Evolutionary conservation across 37 sponge, comb jelly and placozoan genomes (phyloP).

Genomic region (Axinella damicornis): DNA sequence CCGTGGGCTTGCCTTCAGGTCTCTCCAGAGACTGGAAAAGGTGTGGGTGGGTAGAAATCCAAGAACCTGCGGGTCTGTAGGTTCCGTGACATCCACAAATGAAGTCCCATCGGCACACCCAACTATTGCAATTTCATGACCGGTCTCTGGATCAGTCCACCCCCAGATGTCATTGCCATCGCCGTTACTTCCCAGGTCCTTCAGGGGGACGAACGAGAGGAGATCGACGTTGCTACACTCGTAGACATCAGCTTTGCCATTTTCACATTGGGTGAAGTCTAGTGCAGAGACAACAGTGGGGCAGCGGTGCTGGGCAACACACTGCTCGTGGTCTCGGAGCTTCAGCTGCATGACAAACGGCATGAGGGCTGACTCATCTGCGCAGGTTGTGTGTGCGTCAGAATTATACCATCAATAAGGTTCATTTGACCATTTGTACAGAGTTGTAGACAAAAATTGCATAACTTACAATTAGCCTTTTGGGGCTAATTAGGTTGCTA

Average conservation of each 20-base stretch:
- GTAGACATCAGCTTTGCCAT: slow-evolving; percentile 70
- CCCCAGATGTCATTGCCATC: slow-evolving; percentile 84
- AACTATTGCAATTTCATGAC: slow-evolving; percentile 67
- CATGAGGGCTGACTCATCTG: slow-evolving; percentile 60
- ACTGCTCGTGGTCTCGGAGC: slow-evolving; percentile 33
- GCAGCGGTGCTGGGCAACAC: slow-evolving; percentile 45
- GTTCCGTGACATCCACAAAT: slow-evolving; percentile 81
- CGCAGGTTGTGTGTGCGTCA: too few species aligned
- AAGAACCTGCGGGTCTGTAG: slow-evolving; percentile 50
- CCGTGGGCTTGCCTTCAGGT: slow-evolving; percentile 51
- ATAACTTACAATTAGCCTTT: too few species aligned
- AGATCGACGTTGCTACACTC: slow-evolving; percentile 78
- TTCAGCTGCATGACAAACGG: slow-evolving; percentile 69
- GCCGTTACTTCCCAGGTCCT: slow-evolving; percentile 55
- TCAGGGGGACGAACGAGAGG: slow-evolving; percentile 53
- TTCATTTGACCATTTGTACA: too few species aligned
- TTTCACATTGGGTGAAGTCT: slow-evolving; percentile 16
- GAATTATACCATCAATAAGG: too few species aligned
- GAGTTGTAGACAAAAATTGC: too few species aligned
- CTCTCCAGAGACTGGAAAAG: slow-evolving; percentile 62
- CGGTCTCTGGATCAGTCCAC: slow-evolving; percentile 78
- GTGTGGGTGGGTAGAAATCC: slow-evolving; percentile 75
- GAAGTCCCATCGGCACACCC: slow-evolving; percentile 73
- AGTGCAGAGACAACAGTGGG: slow-evolving; percentile 17
- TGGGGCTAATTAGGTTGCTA: too few species aligned